These are phyloP conservation scores for Chloroceryle inda DNA, from an alignment of 2,797 vertebrate genomes.

Conservation along the genomic window DNA sequence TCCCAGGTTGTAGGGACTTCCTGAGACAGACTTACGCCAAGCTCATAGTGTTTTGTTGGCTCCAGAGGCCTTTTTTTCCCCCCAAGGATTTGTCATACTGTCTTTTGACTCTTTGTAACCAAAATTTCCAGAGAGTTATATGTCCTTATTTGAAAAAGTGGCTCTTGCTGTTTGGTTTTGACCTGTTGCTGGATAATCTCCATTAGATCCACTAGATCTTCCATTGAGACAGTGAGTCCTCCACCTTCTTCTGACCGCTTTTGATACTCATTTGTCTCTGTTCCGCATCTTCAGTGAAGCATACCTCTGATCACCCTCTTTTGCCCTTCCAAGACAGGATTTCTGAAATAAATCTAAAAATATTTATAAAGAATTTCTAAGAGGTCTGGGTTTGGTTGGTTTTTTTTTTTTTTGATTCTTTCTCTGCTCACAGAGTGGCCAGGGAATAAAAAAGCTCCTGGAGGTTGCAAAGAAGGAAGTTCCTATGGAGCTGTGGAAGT, in stretches of 20 bases:
- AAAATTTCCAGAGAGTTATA: background rate
- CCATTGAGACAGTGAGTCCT: background rate
- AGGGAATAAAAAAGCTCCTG: constrained; percentile 87
- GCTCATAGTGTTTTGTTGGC: background rate
- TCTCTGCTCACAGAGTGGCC: constrained; percentile 80
- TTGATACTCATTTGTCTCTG: background rate
- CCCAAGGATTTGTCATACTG: background rate
- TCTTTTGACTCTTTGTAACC: background rate
- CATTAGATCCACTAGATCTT: background rate
- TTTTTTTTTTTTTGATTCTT: background rate
- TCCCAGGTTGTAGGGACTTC: background rate
- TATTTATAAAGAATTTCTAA: background rate
- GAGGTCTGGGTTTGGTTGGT: background rate
- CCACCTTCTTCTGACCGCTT: background rate
- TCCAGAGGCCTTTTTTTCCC: background rate
- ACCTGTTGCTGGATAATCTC: background rate
- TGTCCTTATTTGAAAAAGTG: background rate
- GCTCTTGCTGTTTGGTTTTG: background rate
- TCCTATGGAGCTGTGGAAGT: constrained; percentile 83
- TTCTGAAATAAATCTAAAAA: no score
- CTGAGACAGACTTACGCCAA: background rate
- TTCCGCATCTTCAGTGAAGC: background rate
- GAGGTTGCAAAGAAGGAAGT: constrained; percentile 86
- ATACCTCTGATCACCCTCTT: background rate
- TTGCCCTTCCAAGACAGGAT: background rate